A percentile compares a stretch with the other conserved stretches of the same genome.
Evolutionary conservation across 2,113 vertebrate species (phyloP).

Genomic region (Sinocyclocheilus anophthalmus): DNA sequence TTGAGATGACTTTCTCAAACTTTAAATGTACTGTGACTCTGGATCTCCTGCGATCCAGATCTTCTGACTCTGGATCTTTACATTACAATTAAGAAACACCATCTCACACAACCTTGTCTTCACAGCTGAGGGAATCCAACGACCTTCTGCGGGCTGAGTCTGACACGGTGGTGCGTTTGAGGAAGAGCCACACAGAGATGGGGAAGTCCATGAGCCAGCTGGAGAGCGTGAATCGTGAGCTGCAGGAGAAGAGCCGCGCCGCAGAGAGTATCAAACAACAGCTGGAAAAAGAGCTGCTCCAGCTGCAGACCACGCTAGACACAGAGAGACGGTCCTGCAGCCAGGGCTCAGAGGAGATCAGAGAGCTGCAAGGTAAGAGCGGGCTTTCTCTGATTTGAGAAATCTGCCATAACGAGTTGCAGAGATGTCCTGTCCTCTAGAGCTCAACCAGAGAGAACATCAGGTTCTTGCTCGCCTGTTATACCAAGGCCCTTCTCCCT

Average conservation of each 20-base stretch:
- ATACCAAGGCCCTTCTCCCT: too few species aligned
- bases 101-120: conserved; percentile 6
- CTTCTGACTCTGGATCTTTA: not conserved
- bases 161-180: conserved; percentile 89
- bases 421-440: too few species aligned
- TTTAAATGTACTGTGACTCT: not conserved
- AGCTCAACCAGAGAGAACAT: too few species aligned
- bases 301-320: conserved; percentile 90
- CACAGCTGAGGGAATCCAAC: conserved; percentile 93
- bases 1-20: not conserved
- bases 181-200: conserved; percentile 94
- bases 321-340: conserved; percentile 90
- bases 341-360: conserved; percentile 95
- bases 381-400: not conserved
- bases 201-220: conserved; percentile 88
- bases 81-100: not conserved
- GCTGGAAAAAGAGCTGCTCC: conserved; percentile 90
- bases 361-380: conserved; percentile 89
- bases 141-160: conserved; percentile 93
- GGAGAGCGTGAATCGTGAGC: conserved; percentile 89
- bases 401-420: too few species aligned
- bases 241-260: conserved; percentile 88
- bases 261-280: conserved; percentile 83
- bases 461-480: too few species aligned
- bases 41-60: not conserved